Percentiles rank a stretch among this genome's conserved stretches.
Evolutionary conservation across 2,888 invertebrate genomes (phyloP).

Genomic region (Syrphus vitripennis): DNA sequence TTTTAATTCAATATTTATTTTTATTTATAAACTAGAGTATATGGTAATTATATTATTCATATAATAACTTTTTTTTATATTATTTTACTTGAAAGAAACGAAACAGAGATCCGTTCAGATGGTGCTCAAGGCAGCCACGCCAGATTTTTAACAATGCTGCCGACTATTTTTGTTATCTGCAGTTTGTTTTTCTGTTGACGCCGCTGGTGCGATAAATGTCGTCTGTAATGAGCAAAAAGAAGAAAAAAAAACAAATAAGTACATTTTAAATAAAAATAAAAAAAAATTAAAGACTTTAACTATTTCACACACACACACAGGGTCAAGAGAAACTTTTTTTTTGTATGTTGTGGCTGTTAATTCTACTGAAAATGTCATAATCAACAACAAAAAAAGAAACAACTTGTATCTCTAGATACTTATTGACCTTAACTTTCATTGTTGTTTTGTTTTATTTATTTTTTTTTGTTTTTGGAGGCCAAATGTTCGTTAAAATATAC

Average conservation of each 20-base stretch:
- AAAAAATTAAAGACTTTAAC: not conserved
- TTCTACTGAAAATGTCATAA: constrained; percentile 61
- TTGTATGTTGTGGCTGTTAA: not conserved
- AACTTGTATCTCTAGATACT: constrained; percentile 9
- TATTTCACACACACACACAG: not conserved
- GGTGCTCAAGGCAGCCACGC: constrained; percentile 30
- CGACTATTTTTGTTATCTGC: constrained; percentile 68
- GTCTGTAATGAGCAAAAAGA: constrained; percentile 56
- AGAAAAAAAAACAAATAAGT: constrained; percentile 17
- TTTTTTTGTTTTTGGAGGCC: constrained; percentile 33
- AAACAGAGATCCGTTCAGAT: constrained; percentile 69
- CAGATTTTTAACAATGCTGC: constrained; percentile 57
- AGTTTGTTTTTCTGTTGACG: constrained; percentile 66
- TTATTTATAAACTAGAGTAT: constrained; percentile 64
- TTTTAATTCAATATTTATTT: not conserved
- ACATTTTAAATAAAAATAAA: not conserved
- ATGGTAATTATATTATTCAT: constrained; percentile 4
- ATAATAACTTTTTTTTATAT: constrained; percentile 5
- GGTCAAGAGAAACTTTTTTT: constrained; percentile 57
- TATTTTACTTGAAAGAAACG: constrained; percentile 65
- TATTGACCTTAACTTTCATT: constrained; percentile 59
- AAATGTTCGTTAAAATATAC: constrained; percentile 23
- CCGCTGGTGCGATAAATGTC: constrained; percentile 63
- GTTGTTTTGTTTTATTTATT: not conserved
- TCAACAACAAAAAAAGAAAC: not conserved